These are phyloP conservation scores for Drosophila sulfurigaster DNA, from an alignment of 1,140 invertebrate species.

Conservation along the genomic window DNA sequence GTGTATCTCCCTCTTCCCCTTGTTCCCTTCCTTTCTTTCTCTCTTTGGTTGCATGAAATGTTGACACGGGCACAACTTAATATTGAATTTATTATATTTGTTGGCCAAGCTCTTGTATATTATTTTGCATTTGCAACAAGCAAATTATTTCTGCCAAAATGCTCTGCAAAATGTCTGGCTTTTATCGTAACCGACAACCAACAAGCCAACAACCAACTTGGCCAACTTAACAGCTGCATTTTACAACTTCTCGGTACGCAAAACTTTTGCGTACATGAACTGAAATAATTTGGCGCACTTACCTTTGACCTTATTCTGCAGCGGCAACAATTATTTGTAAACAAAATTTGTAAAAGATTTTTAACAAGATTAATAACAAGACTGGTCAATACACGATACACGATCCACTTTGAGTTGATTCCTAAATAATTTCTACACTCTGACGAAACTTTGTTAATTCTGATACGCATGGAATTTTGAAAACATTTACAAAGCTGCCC, in stretches of 20 bases:
- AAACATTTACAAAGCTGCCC: neutral
- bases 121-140: constrained; percentile 42
- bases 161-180: neutral
- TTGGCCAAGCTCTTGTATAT: constrained; percentile 33
- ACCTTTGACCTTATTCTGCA: neutral
- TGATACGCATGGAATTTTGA: neutral
- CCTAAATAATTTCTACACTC: neutral
- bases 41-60: neutral
- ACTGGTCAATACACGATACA: neutral
- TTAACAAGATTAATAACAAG: neutral
- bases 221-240: constrained; percentile 49
- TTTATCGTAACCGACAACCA: constrained; percentile 31
- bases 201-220: constrained; percentile 15
- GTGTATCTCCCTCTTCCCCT: neutral
- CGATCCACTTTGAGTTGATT: neutral
- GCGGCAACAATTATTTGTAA: neutral
- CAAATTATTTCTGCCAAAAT: constrained; percentile 29
- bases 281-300: neutral
- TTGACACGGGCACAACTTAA: constrained; percentile 57
- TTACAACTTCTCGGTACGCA: constrained; percentile 2
- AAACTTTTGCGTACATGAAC: neutral
- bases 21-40: neutral
- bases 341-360: neutral
- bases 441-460: neutral
- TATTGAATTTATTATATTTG: constrained; percentile 65